phyloP scores from a whole-genome alignment of 92 coral and sea anemone species.

The Palythoa caribaeorum region DNA sequence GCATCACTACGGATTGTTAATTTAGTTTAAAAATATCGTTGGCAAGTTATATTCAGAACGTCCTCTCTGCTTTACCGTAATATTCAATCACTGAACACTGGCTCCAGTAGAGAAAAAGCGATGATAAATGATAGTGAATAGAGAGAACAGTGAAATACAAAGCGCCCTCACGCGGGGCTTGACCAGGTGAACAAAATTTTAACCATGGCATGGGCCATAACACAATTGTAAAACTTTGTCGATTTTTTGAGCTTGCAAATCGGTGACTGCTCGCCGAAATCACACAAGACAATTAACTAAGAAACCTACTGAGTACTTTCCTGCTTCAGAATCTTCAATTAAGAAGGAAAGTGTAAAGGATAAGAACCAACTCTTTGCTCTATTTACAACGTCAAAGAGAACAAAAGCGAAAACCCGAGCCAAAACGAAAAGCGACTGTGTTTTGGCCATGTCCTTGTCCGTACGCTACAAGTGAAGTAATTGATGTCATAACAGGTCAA shows the following conservation, averaged over 20 bases:
- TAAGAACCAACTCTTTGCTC: constrained; percentile 80
- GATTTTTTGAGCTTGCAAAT: constrained; percentile 99
- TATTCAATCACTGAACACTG: constrained; percentile 68
- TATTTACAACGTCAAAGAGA: constrained; percentile 93
- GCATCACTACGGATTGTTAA: constrained; percentile 35
- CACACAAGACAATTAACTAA: constrained; percentile 83
- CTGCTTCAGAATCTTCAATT: constrained; percentile 67
- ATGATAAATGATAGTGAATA: constrained; percentile 19
- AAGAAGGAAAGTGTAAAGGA: constrained; percentile 65
- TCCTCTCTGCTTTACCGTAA: constrained; percentile 60
- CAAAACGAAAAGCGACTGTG: constrained; percentile 80
- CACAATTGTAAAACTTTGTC: constrained; percentile 71
- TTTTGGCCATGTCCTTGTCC: constrained; percentile 92
- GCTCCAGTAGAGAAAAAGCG: constrained; percentile 50
- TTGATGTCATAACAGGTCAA: constrained; percentile 97
- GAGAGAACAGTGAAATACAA: constrained; percentile 62
- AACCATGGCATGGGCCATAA: constrained; percentile 59
- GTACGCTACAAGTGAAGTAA: constrained; percentile 95
- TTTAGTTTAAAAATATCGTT: constrained; percentile 36
- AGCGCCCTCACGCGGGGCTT: constrained; percentile 78
- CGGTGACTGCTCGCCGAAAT: constrained; percentile 94
- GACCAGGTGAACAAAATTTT: constrained; percentile 79
- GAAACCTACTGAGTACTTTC: constrained; percentile 66
- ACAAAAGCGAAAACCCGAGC: constrained; percentile 93
- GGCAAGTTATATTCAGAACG: constrained; percentile 64